A percentile compares a stretch with the other conserved stretches of the same genome.
Conservation (phyloP, 2,888 invertebrate genomes). For the Phyllotreta cruciferae region DNA sequence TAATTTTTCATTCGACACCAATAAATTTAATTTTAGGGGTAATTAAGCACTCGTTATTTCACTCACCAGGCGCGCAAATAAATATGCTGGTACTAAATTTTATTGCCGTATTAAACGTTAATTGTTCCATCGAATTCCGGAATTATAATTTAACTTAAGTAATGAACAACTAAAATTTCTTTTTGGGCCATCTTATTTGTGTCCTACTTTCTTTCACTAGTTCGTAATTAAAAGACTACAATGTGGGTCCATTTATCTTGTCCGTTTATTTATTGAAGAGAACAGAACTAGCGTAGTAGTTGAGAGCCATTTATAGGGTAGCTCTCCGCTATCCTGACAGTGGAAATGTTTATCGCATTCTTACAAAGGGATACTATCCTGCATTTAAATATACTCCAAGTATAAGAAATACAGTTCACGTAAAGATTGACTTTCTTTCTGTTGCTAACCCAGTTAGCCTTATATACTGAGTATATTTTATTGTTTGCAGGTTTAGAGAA, state of each 20-base stretch:
- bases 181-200: background rate
- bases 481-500: constrained; percentile 42
- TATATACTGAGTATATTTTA: constrained; percentile 2
- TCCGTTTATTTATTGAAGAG: constrained; percentile 46
- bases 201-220: constrained; percentile 28
- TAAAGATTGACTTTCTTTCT: constrained; percentile 3
- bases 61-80: no score
- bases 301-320: constrained; percentile 45
- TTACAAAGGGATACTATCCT: constrained; percentile 35
- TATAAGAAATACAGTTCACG: constrained; percentile 25
- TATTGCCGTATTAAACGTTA: no score
- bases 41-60: no score
- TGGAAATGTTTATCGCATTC: constrained; percentile 46
- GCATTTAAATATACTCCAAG: constrained; percentile 38
- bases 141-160: no score
- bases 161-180: background rate
- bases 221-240: constrained; percentile 46
- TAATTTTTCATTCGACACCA: no score
- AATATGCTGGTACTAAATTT: no score
- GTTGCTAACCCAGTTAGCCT: background rate
- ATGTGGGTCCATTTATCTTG: constrained; percentile 46
- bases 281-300: constrained; percentile 40
- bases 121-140: no score
- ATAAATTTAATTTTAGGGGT: no score
- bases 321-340: constrained; percentile 43